Percentiles rank a stretch among this genome's conserved stretches.
These are phyloP conservation scores for Helogale parvula DNA, from an alignment of 2,113 vertebrate species.

Conservation along the genomic window DNA sequence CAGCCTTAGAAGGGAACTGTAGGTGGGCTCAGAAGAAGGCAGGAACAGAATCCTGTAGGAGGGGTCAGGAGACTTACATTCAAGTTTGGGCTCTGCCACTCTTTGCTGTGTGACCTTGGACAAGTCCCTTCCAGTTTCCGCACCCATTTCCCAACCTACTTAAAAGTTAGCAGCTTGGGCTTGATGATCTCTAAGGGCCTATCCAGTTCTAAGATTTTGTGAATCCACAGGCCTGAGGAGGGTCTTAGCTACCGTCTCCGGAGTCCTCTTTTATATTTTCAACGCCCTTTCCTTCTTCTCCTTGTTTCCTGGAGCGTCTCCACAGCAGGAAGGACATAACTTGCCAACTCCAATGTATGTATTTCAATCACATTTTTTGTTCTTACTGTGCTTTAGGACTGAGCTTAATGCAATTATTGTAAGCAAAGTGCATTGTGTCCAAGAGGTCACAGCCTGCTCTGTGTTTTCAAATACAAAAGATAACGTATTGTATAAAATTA, in stretches of 20 bases:
- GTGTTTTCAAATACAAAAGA: slow-evolving; percentile 40
- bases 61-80: neutral
- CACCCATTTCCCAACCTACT: neutral
- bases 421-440: neutral
- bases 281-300: neutral
- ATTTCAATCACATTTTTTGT: slow-evolving; percentile 49
- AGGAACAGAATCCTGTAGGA: neutral
- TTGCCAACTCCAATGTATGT: neutral
- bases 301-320: slow-evolving; percentile 9
- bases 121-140: slow-evolving; percentile 8
- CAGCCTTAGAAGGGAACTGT: slow-evolving; percentile 6
- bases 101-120: neutral
- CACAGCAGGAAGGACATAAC: neutral
- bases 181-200: neutral
- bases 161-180: slow-evolving; percentile 8
- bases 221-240: neutral
- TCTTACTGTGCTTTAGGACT: neutral
- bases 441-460: slow-evolving; percentile 23
- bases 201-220: neutral
- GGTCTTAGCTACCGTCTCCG: neutral
- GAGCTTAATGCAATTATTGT: slow-evolving; percentile 35
- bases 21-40: neutral
- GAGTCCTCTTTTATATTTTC: neutral
- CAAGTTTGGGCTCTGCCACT: neutral
- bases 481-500: neutral